Evolutionary conservation across 2,888 invertebrate genomes (phyloP).

Genomic region (Xestia rhomboidea): DNA sequence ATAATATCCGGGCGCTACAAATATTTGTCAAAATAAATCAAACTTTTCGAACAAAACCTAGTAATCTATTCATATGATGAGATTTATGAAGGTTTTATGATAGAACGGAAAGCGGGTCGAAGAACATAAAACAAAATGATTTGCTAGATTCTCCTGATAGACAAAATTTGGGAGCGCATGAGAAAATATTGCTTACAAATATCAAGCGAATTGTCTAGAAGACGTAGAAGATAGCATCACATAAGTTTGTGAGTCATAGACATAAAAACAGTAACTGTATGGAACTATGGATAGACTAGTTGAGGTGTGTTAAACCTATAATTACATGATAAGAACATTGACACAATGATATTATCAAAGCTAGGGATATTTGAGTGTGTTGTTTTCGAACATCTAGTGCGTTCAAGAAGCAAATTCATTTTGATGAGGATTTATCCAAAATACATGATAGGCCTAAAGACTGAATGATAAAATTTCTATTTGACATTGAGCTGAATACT

Average conservation of each 20-base stretch:
- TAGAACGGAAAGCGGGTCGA: slow-evolving; percentile 50
- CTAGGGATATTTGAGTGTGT: neutral
- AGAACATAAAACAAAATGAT: slow-evolving; percentile 63
- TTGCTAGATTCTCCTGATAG: slow-evolving; percentile 59
- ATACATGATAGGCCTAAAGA: neutral
- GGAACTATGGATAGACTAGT: slow-evolving; percentile 4
- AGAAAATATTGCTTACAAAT: slow-evolving; percentile 60
- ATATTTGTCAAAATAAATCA: slow-evolving; percentile 59
- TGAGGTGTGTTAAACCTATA: slow-evolving; percentile 22
- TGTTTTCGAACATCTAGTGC: neutral
- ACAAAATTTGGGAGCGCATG: slow-evolving; percentile 55
- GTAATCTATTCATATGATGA: slow-evolving; percentile 53
- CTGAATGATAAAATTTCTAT: neutral
- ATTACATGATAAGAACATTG: slow-evolving; percentile 24
- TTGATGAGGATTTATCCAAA: neutral
- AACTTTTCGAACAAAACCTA: slow-evolving; percentile 36
- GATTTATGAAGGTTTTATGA: slow-evolving; percentile 64
- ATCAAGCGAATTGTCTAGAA: slow-evolving; percentile 52
- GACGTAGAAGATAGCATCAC: slow-evolving; percentile 53
- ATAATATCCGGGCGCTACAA: slow-evolving; percentile 32
- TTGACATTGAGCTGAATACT: neutral
- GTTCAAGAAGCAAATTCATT: neutral
- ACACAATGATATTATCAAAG: neutral
- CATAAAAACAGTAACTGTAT: slow-evolving; percentile 36
- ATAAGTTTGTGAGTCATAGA: slow-evolving; percentile 35